phyloP scores from a whole-genome alignment of 2,888 invertebrate genomes.

The Melangyna quadrimaculata region DNA sequence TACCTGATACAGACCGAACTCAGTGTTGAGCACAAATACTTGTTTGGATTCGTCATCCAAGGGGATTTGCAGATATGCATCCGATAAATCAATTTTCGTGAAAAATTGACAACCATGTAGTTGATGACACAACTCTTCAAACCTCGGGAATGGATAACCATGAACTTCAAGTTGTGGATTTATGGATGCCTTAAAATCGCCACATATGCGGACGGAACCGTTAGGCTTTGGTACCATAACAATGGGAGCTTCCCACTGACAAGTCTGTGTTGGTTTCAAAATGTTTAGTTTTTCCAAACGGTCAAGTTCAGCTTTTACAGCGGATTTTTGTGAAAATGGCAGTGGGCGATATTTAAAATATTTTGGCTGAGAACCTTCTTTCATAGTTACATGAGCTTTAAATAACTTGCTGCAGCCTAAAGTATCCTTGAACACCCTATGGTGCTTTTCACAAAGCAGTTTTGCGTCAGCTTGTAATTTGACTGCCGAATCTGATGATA shows the following conservation, averaged over 20 bases:
- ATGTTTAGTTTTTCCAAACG: conserved; percentile 44
- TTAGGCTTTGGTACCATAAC: conserved; percentile 75
- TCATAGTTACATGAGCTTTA: background rate
- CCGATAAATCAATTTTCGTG: background rate
- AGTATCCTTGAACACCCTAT: background rate
- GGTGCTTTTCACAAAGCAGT: background rate
- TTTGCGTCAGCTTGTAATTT: background rate
- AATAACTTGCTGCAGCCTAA: background rate
- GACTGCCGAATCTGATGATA: background rate
- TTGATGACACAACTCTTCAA: conserved; percentile 68
- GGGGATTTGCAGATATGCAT: too few species aligned
- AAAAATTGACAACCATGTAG: conserved; percentile 39
- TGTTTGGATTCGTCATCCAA: background rate
- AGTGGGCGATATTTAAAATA: conserved; percentile 70
- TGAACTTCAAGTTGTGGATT: conserved; percentile 73
- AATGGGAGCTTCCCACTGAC: conserved; percentile 76
- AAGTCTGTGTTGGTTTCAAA: conserved; percentile 68
- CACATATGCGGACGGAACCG: conserved; percentile 72
- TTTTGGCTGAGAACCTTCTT: conserved; percentile 36
- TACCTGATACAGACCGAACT: conserved; percentile 75
- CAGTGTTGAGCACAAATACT: conserved; percentile 76
- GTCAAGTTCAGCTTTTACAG: conserved; percentile 64
- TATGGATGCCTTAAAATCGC: conserved; percentile 70
- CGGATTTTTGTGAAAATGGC: conserved; percentile 68
- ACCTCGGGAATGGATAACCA: conserved; percentile 72